These are phyloP conservation scores for Nudaria mundana DNA, from an alignment of 2,888 invertebrate genomes.

Conservation along the genomic window DNA sequence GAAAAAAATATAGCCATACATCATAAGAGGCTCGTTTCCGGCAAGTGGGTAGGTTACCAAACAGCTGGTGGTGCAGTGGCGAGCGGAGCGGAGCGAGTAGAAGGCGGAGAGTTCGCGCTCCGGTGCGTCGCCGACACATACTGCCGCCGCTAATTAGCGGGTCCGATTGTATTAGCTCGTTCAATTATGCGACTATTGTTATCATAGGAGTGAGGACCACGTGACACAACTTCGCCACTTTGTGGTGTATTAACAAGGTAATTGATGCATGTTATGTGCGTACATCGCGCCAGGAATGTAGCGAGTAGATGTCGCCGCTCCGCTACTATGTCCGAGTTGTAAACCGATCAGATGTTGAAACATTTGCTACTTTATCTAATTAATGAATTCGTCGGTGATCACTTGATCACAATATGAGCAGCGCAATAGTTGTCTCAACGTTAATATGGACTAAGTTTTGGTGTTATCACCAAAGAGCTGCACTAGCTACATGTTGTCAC, in stretches of 20 bases:
- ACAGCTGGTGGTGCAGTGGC: constrained; percentile 6
- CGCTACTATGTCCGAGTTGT: neutral
- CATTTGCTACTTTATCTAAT: too few species aligned
- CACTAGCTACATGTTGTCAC: too few species aligned
- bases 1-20: constrained; percentile 8
- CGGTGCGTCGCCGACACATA: constrained; percentile 7
- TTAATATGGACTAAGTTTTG: too few species aligned
- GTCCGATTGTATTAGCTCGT: constrained; percentile 27
- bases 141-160: constrained; percentile 25
- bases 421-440: too few species aligned
- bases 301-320: neutral
- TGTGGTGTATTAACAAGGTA: neutral
- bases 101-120: constrained; percentile 5
- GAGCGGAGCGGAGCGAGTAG: neutral
- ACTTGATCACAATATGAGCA: too few species aligned
- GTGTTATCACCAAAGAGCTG: too few species aligned
- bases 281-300: neutral
- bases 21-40: constrained; percentile 11
- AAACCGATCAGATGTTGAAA: neutral
- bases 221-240: too few species aligned
- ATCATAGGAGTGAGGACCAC: too few species aligned
- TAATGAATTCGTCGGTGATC: too few species aligned
- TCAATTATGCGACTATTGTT: constrained; percentile 16
- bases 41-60: constrained; percentile 1
- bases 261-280: neutral